These are phyloP conservation scores for Murina feae DNA, from an alignment of 2,113 vertebrate genomes.

Conservation along the genomic window DNA sequence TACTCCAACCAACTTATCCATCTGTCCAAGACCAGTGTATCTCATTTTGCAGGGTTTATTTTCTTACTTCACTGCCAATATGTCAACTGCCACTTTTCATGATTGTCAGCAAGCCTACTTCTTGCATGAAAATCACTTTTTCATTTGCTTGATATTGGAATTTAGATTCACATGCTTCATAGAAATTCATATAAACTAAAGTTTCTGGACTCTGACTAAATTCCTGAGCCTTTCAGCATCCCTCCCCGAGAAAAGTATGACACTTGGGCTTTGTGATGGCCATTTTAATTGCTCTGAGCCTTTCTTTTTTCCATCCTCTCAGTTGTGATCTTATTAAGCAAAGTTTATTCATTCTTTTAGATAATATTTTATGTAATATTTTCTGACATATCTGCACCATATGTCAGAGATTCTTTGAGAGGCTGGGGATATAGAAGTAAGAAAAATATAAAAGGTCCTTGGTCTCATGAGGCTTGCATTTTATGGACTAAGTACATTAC, in stretches of 20 bases:
- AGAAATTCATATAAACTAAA: not conserved
- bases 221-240: not conserved
- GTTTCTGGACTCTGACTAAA: not conserved
- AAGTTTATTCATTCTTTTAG: not conserved
- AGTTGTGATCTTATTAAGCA: not conserved
- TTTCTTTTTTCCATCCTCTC: not conserved
- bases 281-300: not conserved
- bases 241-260: not conserved
- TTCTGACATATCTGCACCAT: not conserved
- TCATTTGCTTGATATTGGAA: not conserved
- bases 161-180: not conserved
- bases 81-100: constrained; percentile 8
- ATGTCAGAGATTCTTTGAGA: not conserved
- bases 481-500: not conserved
- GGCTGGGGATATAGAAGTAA: not conserved
- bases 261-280: not conserved
- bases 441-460: not conserved
- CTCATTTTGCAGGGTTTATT: not conserved
- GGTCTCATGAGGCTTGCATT: not conserved
- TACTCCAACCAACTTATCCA: not conserved
- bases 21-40: not conserved
- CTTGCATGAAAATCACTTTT: constrained; percentile 14
- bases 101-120: not conserved
- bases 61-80: not conserved
- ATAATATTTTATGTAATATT: constrained; percentile 9